phyloP scores from a whole-genome alignment of 2,113 vertebrate genomes.

The Podocnemis expansa region DNA sequence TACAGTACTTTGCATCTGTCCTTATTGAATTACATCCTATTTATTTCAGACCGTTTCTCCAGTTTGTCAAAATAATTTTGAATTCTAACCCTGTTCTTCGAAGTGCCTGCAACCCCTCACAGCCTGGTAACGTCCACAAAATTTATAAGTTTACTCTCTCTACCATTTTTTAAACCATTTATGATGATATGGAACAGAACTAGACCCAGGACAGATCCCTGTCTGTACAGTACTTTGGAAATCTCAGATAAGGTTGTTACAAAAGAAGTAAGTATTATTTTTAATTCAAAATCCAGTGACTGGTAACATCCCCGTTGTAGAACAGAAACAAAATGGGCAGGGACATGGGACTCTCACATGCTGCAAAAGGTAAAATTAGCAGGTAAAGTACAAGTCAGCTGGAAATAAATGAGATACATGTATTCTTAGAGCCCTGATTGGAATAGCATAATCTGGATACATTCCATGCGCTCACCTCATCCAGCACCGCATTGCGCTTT shows the following conservation, averaged over 20 bases:
- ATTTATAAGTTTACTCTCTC: not conserved
- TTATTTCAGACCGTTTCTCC: not conserved
- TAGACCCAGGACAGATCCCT: not conserved
- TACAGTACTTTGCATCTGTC: not conserved
- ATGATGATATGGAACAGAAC: not conserved
- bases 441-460: not conserved
- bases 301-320: not conserved
- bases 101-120: not conserved
- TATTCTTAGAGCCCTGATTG: rapidly evolving
- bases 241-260: rapidly evolving
- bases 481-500: conserved; percentile 89
- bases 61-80: not conserved
- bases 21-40: not conserved
- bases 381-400: not conserved
- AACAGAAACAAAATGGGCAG: not conserved
- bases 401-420: not conserved
- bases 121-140: not conserved
- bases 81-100: not conserved
- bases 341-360: rapidly evolving
- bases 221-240: not conserved
- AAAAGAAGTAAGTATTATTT: not conserved
- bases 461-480: conserved; percentile 75
- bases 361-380: not conserved
- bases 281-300: not conserved
- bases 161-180: not conserved